Evolutionary conservation across 2,113 vertebrate genomes (phyloP).

Genomic region (Chaetops frenatus): DNA sequence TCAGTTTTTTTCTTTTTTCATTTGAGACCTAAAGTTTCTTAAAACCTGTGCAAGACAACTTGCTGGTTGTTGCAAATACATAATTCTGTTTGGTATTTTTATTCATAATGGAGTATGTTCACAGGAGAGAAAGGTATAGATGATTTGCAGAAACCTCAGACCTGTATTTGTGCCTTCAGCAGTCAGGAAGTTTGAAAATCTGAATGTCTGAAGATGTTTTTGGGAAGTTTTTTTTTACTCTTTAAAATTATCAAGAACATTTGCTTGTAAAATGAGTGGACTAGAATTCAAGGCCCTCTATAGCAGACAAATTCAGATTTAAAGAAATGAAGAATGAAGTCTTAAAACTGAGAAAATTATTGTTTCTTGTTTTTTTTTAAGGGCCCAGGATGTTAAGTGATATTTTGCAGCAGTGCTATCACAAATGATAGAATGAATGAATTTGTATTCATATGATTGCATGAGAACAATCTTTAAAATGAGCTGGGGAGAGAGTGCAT

Average conservation of each 20-base stretch:
- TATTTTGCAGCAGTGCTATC: neutral
- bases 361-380: neutral
- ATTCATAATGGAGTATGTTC: neutral
- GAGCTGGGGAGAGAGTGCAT: neutral
- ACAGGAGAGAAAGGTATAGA: neutral
- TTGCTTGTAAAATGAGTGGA: neutral
- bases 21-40: neutral
- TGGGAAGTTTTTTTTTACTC: neutral
- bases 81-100: neutral
- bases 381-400: accelerated
- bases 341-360: neutral
- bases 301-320: neutral
- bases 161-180: neutral
- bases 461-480: neutral
- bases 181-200: neutral
- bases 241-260: neutral
- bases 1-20: neutral
- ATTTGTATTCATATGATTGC: neutral
- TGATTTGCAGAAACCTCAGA: neutral
- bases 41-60: neutral
- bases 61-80: neutral
- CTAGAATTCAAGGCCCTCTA: neutral
- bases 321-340: neutral
- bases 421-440: neutral
- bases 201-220: neutral